A percentile compares a stretch with the other conserved stretches of the same genome.
Evolutionary conservation across 2,797 vertebrate genomes (phyloP).

Genomic region (Onychomys torridus): DNA sequence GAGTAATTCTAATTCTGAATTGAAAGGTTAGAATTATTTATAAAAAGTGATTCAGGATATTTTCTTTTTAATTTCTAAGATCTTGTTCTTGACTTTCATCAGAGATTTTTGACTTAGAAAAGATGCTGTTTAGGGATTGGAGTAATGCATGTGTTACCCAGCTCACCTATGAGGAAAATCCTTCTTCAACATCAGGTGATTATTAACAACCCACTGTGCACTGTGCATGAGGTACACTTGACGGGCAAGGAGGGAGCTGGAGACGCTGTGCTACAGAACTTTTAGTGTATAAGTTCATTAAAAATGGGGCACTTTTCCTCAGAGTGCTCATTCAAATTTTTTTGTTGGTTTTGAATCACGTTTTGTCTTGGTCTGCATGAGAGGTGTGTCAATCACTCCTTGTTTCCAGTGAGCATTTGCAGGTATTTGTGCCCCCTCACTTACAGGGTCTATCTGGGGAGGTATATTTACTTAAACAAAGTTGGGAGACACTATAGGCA

Average conservation of each 20-base stretch:
- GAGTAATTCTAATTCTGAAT: conserved; percentile 30
- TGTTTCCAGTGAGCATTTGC: not conserved
- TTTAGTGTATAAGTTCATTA: conserved; percentile 1
- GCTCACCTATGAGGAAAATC: not conserved
- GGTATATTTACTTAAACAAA: not conserved
- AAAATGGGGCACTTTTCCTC: not conserved
- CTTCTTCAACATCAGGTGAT: not conserved
- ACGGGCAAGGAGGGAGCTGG: not conserved
- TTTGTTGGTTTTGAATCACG: conserved; percentile 5
- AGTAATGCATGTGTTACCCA: not conserved
- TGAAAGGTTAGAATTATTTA: not conserved
- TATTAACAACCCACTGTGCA: not conserved
- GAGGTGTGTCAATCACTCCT: not conserved
- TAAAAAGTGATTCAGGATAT: not conserved
- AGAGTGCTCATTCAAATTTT: not conserved
- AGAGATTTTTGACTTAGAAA: not conserved
- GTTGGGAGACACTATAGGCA: not conserved
- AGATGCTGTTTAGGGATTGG: not conserved
- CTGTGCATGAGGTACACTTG: not conserved
- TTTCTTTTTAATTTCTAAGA: conserved; percentile 30
- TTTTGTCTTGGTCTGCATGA: not conserved
- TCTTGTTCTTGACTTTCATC: conserved; percentile 29
- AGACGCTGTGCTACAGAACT: not conserved
- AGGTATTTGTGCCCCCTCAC: not conserved
- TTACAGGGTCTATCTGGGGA: not conserved